Base-by-base conservation (phyloP, 2,113 vertebrate species). In the Catharus bicknelli region DNA sequence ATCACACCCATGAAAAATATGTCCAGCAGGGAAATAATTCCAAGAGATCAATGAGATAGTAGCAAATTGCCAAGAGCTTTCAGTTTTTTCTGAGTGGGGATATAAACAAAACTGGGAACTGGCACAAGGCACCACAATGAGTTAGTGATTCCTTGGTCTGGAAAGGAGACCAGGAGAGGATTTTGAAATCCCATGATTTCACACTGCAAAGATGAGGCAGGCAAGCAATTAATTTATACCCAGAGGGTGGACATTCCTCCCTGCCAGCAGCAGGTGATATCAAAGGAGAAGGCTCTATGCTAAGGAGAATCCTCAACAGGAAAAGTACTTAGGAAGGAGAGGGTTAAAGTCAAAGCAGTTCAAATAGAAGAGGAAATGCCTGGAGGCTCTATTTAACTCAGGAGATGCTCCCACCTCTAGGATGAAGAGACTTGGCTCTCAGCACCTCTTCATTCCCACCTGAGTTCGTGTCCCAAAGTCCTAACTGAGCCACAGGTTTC, bases 1-100 rank as follows among this genome's bases (percentile, higher is more conserved):
- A 62, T 92, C 90, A 95, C 88, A 89, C 77, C 83, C 92, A 81
- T 72, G 66, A 70, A 93, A 93, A 96, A 22, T 38, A 88, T 30
- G 63, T 85, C 83, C 90, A 73, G 62, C 11, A 5, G 29, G 47
- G 73, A 76, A 88, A 51, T 21, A 85, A 88, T 76, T 91, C 70
- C 75, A 83, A 43, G 51, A 91, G 59, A 61, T 73, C 50, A 89
- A 85, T 8, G 47, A 93, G 80, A 64, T 18, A 89, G n/a, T 4
- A 86, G 48, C 45, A 90, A 85, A 85, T 2, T 73, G 75, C 75
- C 88, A 79, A 85, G 42, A 86, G 63, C 36, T 47, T 83, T 91
- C 51, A 27, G 20, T 34, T 14, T 83, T 79, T 67, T 61, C 76
- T 73, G 50, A 88, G 80, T 42, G 23, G 54, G 19, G 63, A 74